Base-by-base conservation (phyloP, 30 jellyfish, hydroid and myxozoan genomes). In the Hydra vulgaris region DNA sequence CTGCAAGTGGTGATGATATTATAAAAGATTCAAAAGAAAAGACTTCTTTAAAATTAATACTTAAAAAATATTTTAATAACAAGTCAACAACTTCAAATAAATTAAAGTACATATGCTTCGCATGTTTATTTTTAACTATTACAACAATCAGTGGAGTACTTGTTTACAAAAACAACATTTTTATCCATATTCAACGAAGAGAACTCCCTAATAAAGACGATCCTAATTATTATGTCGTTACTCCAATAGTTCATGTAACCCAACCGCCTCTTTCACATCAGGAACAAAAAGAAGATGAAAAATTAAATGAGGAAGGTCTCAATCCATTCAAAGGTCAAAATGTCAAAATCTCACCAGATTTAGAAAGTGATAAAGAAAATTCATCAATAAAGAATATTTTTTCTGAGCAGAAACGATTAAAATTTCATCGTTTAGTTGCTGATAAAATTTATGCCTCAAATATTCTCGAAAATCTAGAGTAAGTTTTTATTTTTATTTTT, bases 391-490 rank as follows among this genome's bases (percentile, higher is more conserved):
- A 80, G 21, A 0, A 20, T 22, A 19, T 80, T 3, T n/a, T 23
- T 21, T 18, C 66, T 4, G 97, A 90, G 68, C 81, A 82, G 8
- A 73, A 85, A 72, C 26, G 87, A 71, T 78, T 86, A 15, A 86
- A 86, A 54, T 85, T 74, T 70, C 97, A 90, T 79, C 81, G 92
- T 0, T 73, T 81, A 88, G 95, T 86, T 4, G 95, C 92, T n/a
- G 95, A 86, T 71, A 79, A 85, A 72, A 18, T 86, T 0, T 90
- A 18, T 56, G 97, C 97, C 15, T 81, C 79, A 23, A 85, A 82
- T 27, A 90, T 90, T 79, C 80, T 79, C 71, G 76, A 73, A 54
- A 77, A 90, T 73, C 78, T 90, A 23, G 78, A 66, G 97, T 90
- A 82, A 85, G 95, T 85, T 0, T 68, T 84, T 21, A 21, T 17